Evolutionary conservation across 2,888 invertebrate genomes (phyloP).

Genomic region (Rambutsinella grinnellia): DNA sequence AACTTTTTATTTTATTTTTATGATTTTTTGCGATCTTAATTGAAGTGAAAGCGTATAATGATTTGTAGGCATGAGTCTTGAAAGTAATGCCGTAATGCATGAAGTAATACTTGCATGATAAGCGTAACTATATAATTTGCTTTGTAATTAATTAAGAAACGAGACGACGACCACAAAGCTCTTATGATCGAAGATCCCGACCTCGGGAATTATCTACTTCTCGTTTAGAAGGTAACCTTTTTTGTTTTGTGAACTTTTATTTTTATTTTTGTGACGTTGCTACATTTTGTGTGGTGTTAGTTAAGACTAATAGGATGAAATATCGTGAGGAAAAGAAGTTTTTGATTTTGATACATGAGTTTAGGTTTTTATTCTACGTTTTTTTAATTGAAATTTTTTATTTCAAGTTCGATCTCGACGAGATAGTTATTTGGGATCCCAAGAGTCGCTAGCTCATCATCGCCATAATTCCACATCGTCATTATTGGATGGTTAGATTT

Average conservation of each 20-base stretch:
- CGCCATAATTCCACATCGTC: slow-evolving; percentile 66
- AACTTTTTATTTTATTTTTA: slow-evolving; percentile 37
- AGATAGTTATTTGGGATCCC: slow-evolving; percentile 92
- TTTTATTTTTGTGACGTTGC: not conserved
- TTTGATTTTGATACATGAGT: too few species aligned
- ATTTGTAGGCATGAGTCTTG: not conserved
- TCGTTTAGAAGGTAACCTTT: slow-evolving; percentile 65
- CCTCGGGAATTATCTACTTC: slow-evolving; percentile 64
- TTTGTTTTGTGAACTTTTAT: not conserved
- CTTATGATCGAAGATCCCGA: slow-evolving; percentile 64
- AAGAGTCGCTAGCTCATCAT: slow-evolving; percentile 79
- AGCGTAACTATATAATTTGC: slow-evolving; percentile 8
- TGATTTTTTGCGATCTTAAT: slow-evolving; percentile 15
- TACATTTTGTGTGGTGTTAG: not conserved
- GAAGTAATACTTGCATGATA: slow-evolving; percentile 34
- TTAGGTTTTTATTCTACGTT: too few species aligned
- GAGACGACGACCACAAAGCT: slow-evolving; percentile 59
- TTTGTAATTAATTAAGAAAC: slow-evolving; percentile 55
- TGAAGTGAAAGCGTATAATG: too few species aligned
- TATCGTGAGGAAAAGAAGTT: too few species aligned
- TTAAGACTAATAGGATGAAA: too few species aligned
- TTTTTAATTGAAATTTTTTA: slow-evolving; percentile 50
- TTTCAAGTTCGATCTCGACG: slow-evolving; percentile 76
- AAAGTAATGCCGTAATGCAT: slow-evolving; percentile 13
- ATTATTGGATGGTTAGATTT: slow-evolving; percentile 64